A percentile compares a stretch with the other conserved stretches of the same genome.
phyloP scores from a whole-genome alignment of 2,888 invertebrate species.

The Petrolisthes cinctipes region DNA sequence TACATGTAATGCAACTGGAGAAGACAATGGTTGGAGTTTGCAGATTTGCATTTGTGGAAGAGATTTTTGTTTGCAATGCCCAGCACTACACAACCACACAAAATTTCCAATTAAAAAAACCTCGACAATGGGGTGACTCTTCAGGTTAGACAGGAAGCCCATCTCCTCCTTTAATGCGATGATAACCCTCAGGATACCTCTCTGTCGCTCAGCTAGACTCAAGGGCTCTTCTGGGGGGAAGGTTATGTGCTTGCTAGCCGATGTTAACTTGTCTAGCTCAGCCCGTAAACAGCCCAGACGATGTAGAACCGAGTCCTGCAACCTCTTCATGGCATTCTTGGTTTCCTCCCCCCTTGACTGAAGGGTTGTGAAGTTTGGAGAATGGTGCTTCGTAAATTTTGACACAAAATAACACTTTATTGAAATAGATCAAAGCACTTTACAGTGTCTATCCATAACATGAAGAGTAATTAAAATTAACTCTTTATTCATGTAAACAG shows the following conservation, averaged over 20 bases:
- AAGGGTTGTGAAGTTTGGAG: neutral
- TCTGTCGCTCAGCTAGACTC: conserved; percentile 14
- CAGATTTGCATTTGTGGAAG: no score
- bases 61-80: no score
- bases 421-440: no score
- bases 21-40: no score
- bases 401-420: neutral
- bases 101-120: neutral
- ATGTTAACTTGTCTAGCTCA: conserved; percentile 8
- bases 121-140: neutral
- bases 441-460: no score
- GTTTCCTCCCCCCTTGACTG: neutral
- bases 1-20: no score
- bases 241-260: neutral
- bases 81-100: no score
- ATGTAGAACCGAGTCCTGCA: conserved; percentile 26
- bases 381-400: neutral
- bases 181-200: conserved; percentile 16
- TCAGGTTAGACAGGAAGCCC: conserved; percentile 3
- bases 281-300: conserved; percentile 19
- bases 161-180: conserved; percentile 38
- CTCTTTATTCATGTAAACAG: no score
- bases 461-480: no score
- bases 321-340: neutral
- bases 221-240: conserved; percentile 4